These are phyloP conservation scores for Hypomecis punctinalis DNA, from an alignment of 2,888 invertebrate species.

Conservation along the genomic window DNA sequence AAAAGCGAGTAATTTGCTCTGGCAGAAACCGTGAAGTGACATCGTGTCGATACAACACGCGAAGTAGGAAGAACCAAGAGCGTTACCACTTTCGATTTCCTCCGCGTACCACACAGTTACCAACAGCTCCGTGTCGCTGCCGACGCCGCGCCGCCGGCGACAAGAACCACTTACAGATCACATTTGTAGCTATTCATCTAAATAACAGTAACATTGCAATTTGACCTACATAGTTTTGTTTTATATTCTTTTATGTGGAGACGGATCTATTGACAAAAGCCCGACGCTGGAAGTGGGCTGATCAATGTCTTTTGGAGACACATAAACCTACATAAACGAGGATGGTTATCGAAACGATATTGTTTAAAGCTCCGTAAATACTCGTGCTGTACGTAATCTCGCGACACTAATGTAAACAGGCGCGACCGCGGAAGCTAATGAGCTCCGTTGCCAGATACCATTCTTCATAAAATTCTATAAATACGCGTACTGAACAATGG, in stretches of 20 bases:
- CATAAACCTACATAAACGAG: slow-evolving; percentile 19
- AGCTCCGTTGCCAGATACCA: slow-evolving; percentile 38
- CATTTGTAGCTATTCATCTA: slow-evolving; percentile 30
- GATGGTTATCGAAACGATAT: slow-evolving; percentile 30
- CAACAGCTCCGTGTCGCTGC: slow-evolving; percentile 26
- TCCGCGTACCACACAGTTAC: slow-evolving; percentile 42
- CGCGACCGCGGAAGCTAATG: slow-evolving; percentile 40
- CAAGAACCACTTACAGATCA: slow-evolving; percentile 29
- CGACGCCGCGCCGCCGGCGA: slow-evolving; percentile 45
- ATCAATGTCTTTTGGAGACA: slow-evolving; percentile 30
- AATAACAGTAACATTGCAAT: slow-evolving; percentile 30
- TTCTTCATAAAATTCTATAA: slow-evolving; percentile 45
- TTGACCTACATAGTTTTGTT: slow-evolving; percentile 32
- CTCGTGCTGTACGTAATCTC: slow-evolving; percentile 18
- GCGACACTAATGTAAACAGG: slow-evolving; percentile 42
- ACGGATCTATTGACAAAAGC: slow-evolving; percentile 27
- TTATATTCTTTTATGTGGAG: slow-evolving; percentile 28
- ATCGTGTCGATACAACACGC: slow-evolving; percentile 46
- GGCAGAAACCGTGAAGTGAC: slow-evolving; percentile 48
- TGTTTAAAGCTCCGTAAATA: slow-evolving; percentile 40
- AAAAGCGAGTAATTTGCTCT: slow-evolving; percentile 34
- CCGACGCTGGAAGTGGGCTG: slow-evolving; percentile 25
- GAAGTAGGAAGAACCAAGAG: slow-evolving; percentile 55
- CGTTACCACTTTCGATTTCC: slow-evolving; percentile 67
- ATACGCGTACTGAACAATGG: slow-evolving; percentile 38